Evolutionary conservation across 1,140 invertebrate species (phyloP).

Genomic region (Lepidurus arcticus): DNA sequence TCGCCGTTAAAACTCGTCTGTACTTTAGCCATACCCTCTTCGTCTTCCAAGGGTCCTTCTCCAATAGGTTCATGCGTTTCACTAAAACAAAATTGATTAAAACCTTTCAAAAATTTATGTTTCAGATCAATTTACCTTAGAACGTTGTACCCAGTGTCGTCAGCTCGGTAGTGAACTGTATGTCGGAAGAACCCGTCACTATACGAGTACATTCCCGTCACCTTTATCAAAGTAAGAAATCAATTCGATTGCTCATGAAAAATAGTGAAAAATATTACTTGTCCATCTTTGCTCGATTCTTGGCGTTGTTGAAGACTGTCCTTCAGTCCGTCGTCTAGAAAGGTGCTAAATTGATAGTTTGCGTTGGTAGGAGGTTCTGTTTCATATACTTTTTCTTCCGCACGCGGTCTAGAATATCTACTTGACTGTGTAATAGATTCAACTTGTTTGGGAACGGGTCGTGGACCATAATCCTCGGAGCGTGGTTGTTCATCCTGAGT

Average conservation of each 20-base stretch:
- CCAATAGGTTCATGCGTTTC: slow-evolving; percentile 1
- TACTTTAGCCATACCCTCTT: not conserved
- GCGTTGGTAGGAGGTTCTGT: not conserved
- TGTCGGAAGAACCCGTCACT: not conserved
- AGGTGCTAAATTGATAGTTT: slow-evolving; percentile 6
- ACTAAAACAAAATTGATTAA: not conserved
- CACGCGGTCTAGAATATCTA: not conserved
- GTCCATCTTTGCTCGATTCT: not conserved
- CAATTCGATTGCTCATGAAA: not conserved
- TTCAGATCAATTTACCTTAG: not conserved
- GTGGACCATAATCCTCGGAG: too few species aligned
- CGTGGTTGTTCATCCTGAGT: too few species aligned
- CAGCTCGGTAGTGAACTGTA: not conserved
- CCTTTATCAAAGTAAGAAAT: not conserved
- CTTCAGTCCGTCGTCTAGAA: not conserved
- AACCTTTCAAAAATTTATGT: not conserved
- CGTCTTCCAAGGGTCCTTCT: not conserved
- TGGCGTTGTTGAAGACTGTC: not conserved
- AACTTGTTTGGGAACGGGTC: too few species aligned
- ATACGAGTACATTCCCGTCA: not conserved
- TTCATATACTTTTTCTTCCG: not conserved
- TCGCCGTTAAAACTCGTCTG: not conserved
- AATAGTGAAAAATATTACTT: not conserved
- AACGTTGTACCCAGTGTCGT: not conserved
- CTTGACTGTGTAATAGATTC: not conserved